Evolutionary conservation across 2,797 vertebrate genomes (phyloP), one percentile per base, ranked within the genome.

Genomic region (Cuniculus paca): DNA sequence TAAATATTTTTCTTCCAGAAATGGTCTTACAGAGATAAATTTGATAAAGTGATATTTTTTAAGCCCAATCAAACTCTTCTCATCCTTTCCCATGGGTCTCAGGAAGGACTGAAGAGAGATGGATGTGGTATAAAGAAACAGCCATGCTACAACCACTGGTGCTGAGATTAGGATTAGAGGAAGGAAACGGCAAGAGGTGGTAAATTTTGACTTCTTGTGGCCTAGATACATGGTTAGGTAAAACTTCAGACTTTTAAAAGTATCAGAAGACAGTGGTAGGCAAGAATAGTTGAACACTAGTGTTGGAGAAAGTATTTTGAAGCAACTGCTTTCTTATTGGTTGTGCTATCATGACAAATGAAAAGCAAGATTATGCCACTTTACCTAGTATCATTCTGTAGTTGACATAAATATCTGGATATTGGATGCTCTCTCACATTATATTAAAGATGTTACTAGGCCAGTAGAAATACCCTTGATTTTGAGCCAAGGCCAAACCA

Each of bases 351-450:
- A 48, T 87, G 56, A 87, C 58, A 86, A 96, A 88, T 89, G 90
- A 97, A 90, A 86, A 28, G 2, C 58, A 95, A 88, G 61, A 89
- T 82, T 88, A 81, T 1, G 28, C 12, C 42, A 72, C 42, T 80
- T 97, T 70, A 89, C 80, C 84, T 97, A n/a, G 80, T 89, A 36
- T 95, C 54, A 90, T 88, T 54, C 74, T 88, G 10, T 93, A 93
- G 90, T 48, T 97, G 96, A 95, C 17, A 0, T 5, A 60, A 1
- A 0, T 95, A 87, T 79, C 85, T 96, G 89, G 90, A 93, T 94
- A 80, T 94, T 94, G 74, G 94, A 56, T 94, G 83, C 82, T 65
- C 91, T 93, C 79, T 94, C 94, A 97, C 97, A 74, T 85, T 79
- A 58, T 80, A 82, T 13, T 80, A 42, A 88, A 45, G 31, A n/a